These are phyloP conservation scores for Danionella dracula DNA, from an alignment of 2,797 vertebrate species.

Conservation along the genomic window DNA sequence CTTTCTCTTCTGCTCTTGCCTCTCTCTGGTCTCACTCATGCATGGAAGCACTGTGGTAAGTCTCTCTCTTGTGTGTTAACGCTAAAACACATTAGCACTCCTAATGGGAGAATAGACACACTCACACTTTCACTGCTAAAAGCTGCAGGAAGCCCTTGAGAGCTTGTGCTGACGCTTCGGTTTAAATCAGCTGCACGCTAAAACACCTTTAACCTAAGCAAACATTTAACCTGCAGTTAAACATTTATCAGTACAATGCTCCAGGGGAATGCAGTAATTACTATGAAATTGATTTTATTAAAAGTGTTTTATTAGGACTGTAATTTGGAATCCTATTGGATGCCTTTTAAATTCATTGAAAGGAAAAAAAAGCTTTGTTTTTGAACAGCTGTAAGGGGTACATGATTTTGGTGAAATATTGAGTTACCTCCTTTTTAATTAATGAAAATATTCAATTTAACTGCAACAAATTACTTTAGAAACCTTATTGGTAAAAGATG, in stretches of 20 bases:
- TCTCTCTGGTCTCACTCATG: constrained; percentile 35
- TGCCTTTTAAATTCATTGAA: too few relatives aligned
- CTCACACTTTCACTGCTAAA: constrained; percentile 56
- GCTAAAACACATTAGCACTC: constrained; percentile 56
- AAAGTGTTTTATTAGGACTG: too few relatives aligned
- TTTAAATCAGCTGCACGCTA: background rate
- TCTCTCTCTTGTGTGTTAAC: constrained; percentile 47
- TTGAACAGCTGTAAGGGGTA: too few relatives aligned
- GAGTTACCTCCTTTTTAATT: too few relatives aligned
- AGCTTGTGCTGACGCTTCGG: constrained; percentile 46
- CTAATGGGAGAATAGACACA: constrained; percentile 56
- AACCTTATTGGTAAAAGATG: too few relatives aligned
- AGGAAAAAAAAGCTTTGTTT: too few relatives aligned
- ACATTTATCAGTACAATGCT: background rate
- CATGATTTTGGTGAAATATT: too few relatives aligned
- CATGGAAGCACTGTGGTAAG: constrained; percentile 16
- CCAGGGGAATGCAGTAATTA: background rate
- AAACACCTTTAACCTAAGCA: constrained; percentile 15
- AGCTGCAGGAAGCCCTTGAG: constrained; percentile 51
- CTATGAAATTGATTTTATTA: too few relatives aligned
- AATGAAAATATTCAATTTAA: too few relatives aligned
- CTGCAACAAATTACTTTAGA: too few relatives aligned
- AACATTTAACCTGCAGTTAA: background rate
- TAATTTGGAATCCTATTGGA: too few relatives aligned
- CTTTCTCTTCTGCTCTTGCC: constrained; percentile 8